These are phyloP conservation scores for Talpa occidentalis DNA, from an alignment of 2,113 vertebrate species.

Conservation along the genomic window DNA sequence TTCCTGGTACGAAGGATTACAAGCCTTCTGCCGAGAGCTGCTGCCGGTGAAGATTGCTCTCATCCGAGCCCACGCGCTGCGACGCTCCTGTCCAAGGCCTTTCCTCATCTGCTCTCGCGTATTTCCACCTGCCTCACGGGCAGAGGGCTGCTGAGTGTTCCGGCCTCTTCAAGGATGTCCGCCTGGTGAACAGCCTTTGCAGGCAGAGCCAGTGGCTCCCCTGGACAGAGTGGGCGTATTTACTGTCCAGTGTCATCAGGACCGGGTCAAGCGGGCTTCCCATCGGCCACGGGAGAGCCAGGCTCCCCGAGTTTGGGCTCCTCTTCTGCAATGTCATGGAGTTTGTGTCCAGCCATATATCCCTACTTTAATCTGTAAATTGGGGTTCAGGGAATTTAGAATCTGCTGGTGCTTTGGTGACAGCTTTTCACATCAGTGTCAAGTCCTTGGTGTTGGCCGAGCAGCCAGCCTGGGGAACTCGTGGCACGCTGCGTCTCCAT, in stretches of 20 bases:
- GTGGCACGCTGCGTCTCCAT: no score
- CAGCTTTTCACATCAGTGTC: not conserved
- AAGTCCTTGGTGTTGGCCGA: not conserved
- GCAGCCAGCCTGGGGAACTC: not conserved
- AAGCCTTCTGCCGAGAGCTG: not conserved
- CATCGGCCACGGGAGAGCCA: not conserved
- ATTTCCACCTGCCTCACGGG: not conserved
- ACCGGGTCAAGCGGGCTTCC: not conserved
- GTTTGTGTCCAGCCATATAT: no score
- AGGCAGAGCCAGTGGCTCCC: not conserved
- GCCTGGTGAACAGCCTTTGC: not conserved
- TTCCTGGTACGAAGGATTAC: constrained; percentile 2
- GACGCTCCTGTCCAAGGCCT: no score
- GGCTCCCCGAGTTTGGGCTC: not conserved
- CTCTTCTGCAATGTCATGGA: not conserved
- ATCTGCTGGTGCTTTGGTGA: not conserved
- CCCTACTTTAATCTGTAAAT: not conserved
- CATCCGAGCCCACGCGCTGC: no score
- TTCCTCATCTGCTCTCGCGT: no score
- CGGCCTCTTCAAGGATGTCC: not conserved
- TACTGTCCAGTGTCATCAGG: not conserved
- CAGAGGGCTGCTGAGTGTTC: not conserved
- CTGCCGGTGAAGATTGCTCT: not conserved
- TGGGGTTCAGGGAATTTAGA: not conserved
- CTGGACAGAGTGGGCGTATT: not conserved